Base-by-base conservation (phyloP, 2,113 vertebrate genomes). In the Phrynocephalus versicolor region DNA sequence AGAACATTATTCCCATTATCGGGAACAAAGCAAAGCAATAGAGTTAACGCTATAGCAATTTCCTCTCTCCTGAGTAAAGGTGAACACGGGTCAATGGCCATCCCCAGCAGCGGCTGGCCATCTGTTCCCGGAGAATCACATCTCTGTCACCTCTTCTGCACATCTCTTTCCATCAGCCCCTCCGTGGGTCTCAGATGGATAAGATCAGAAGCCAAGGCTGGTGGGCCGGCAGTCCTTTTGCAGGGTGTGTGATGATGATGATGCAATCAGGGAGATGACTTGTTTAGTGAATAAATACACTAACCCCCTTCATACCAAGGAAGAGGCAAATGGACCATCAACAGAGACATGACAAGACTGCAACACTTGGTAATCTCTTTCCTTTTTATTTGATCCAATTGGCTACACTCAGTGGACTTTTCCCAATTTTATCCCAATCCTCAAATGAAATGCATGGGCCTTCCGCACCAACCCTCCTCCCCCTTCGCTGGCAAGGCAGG, bases 21-120 rank as follows among this genome's bases (percentile, higher is more conserved):
- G 18, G 80, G 37, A 65, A 79, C 57, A 60, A 72, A 72, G 19
- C 45, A 51, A 51, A 51, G 57, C 67, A 72, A 85, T 80, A 79
- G 76, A 79, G n/a, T 73, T 79, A 73, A 30, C 33, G 62, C 39
- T 37, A 35, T 37, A 79, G 65, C 84, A 62, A 80, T 80, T 85
- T 85, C 69, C 77, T 64, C n/a, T 51, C 45, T 73, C 37, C 15
- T 10, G 19, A 6, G 21, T 10, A 21, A 74, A 72, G 30, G 39
- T 55, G n/a, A 73, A 35, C 84, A 65, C 12, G 51, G 77, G 55
- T 64, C 77, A 81, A 51, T n/a, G 2, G 21, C 30, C 15, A 6
- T 25, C 13, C 27, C 30, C 41, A 79, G 37, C 15, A 51, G 10
- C 21, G 7, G 1, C 72, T 73, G 27, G 58, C 77, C 77, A 21